Evolutionary conservation across 2,888 invertebrate genomes (phyloP).

Genomic region (Beris chalybata): DNA sequence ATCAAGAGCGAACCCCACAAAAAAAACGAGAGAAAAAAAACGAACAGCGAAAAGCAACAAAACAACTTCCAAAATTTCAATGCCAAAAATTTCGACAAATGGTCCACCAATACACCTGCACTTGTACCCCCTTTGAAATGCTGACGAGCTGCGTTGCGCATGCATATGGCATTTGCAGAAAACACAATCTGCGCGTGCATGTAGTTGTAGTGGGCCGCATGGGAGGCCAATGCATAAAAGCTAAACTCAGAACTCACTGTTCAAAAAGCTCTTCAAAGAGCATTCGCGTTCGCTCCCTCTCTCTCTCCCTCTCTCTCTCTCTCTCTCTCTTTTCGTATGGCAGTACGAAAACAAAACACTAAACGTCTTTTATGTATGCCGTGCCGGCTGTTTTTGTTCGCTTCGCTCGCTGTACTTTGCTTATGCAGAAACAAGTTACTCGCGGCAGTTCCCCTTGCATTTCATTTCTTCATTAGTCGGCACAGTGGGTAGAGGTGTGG

Average conservation of each 20-base stretch:
- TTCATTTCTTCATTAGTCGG: background rate
- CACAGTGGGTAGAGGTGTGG: background rate
- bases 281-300: background rate
- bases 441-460: slow-evolving; percentile 24
- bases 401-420: background rate
- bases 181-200: slow-evolving; percentile 10
- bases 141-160: slow-evolving; percentile 5
- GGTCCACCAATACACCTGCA: slow-evolving; percentile 26
- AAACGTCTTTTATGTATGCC: slow-evolving; percentile 22
- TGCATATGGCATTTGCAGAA: slow-evolving; percentile 20
- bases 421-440: slow-evolving; percentile 21
- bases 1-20: background rate
- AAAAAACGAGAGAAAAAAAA: background rate
- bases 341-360: slow-evolving; percentile 18
- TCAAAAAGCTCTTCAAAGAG: background rate
- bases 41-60: background rate
- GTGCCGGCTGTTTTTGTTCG: slow-evolving; percentile 19
- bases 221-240: slow-evolving; percentile 10
- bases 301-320: background rate
- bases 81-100: slow-evolving; percentile 39
- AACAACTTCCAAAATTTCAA: slow-evolving; percentile 34
- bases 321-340: too few species aligned
- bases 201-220: slow-evolving; percentile 19
- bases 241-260: background rate
- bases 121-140: background rate